Evolutionary conservation across 1,140 invertebrate species (phyloP).

Genomic region (Tetramorium parvispinum): DNA sequence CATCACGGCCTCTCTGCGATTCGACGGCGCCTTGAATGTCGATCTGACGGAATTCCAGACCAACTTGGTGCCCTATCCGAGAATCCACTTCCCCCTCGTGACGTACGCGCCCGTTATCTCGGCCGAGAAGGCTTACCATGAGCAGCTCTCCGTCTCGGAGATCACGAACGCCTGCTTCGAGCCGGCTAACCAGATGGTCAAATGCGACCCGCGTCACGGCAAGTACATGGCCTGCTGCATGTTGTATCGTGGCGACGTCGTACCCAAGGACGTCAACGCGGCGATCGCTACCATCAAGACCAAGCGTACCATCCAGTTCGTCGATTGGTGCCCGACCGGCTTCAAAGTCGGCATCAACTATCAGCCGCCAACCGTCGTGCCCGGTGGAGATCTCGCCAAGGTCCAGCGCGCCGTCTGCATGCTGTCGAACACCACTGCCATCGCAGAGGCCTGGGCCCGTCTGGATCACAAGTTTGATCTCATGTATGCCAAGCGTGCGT

Average conservation of each 20-base stretch:
- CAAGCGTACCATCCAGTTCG: slow-evolving; percentile 84
- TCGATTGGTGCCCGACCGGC: slow-evolving; percentile 91
- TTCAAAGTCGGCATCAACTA: slow-evolving; percentile 87
- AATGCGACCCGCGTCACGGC: slow-evolving; percentile 89
- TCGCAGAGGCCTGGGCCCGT: slow-evolving; percentile 70
- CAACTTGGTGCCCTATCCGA: slow-evolving; percentile 69
- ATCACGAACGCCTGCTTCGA: slow-evolving; percentile 88
- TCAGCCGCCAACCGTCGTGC: slow-evolving; percentile 71
- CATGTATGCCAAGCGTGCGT: slow-evolving; percentile 72
- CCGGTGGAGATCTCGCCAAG: slow-evolving; percentile 72
- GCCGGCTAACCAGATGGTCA: slow-evolving; percentile 89
- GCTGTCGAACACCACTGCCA: slow-evolving; percentile 79
- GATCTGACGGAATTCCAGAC: slow-evolving; percentile 72
- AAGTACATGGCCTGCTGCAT: slow-evolving; percentile 84
- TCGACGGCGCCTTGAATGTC: slow-evolving; percentile 71
- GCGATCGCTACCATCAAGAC: slow-evolving; percentile 73
- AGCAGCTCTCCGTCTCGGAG: slow-evolving; percentile 72
- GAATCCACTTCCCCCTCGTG: slow-evolving; percentile 71
- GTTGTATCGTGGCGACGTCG: slow-evolving; percentile 72
- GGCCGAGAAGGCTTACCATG: slow-evolving; percentile 72
- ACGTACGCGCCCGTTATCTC: slow-evolving; percentile 72
- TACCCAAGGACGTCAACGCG: slow-evolving; percentile 72
- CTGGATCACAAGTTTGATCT: slow-evolving; percentile 72
- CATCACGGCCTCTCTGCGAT: slow-evolving; percentile 71
- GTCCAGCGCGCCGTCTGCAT: slow-evolving; percentile 72